phyloP scores from a whole-genome alignment of 2,797 vertebrate species.

The Podarcis lilfordi region DNA sequence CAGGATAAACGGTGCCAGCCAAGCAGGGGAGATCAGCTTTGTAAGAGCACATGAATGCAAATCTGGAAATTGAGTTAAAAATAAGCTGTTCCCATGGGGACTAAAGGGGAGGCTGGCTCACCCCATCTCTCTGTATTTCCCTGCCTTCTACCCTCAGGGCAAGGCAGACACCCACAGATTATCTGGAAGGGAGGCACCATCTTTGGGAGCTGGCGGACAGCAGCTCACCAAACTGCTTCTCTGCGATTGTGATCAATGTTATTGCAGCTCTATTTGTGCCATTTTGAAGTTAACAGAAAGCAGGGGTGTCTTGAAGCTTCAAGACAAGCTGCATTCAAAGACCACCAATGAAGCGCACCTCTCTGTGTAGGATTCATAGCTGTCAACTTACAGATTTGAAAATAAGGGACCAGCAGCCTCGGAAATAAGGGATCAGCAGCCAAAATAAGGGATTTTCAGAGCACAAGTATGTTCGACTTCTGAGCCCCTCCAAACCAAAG shows the following conservation, averaged over 20 bases:
- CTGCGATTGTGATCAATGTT: not conserved
- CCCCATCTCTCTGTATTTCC: not conserved
- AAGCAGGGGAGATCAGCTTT: not conserved
- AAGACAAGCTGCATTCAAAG: not conserved
- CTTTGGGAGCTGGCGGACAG: not conserved
- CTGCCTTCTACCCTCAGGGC: too few relatives aligned
- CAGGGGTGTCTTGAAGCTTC: not conserved
- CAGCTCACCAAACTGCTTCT: not conserved
- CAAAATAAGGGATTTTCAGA: too few relatives aligned
- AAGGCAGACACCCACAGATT: not conserved
- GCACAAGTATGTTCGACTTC: too few relatives aligned
- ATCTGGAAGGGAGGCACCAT: not conserved
- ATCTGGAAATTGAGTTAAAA: constrained; percentile 27
- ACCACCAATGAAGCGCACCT: not conserved
- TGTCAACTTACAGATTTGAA: too few relatives aligned
- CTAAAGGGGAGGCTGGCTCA: not conserved
- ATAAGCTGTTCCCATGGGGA: not conserved
- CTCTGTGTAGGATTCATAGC: not conserved
- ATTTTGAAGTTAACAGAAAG: not conserved
- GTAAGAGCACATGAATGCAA: not conserved
- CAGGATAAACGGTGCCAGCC: not conserved
- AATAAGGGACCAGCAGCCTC: too few relatives aligned
- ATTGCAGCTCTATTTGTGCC: not conserved
- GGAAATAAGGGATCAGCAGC: too few relatives aligned
- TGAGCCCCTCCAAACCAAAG: too few relatives aligned